Evolutionary conservation across 2,888 invertebrate species (phyloP), one percentile per base, ranked within the genome.

Genomic region (Sclerodermus sp.): DNA sequence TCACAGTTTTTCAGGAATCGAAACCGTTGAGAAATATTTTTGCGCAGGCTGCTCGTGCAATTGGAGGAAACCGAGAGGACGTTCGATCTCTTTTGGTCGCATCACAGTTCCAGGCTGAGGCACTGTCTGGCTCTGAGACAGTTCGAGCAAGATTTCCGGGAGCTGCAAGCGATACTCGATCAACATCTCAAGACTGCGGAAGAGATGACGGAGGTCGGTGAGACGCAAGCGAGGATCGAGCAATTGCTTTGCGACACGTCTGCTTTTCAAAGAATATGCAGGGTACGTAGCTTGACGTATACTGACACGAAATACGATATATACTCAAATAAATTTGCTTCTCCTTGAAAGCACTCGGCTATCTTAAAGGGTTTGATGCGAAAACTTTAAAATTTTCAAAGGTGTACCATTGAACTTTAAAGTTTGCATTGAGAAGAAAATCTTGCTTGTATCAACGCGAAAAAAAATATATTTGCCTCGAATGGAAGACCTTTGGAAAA

Each of bases 81-180:
- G 59, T 96, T 98, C 79, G 94, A 95, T 78, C 88, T 90, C 66
- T 96, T 96, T 81, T 97, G 96, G 96, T 86, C 87, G 49, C 88
- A 90, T 69, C 96, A 97, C 82, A 92, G 93, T 67, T 87, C 87
- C 51, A 89, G 93, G 70, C 82, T 97, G 72, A 87, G 90, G 69
- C 92, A 95, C 77, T 96, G 95, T 81, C 82, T 97, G 60, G 90
- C 91, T 69, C 84, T 97, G 71, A 84, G 96, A 67, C 87, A 91
- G 68, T 98, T 97, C 82, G 96, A 97, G 81, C 93, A 94, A 74
- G 91, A 93, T 74, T 97, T 97, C 78, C 88, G 93, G 73, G 91
- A 95, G 77, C 84, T 94, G 68, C 92, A 93, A 83, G 87, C 83
- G 46, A 87, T 85, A 74, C 87, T 93, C 79, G 91, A 92, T 78